Evolutionary conservation across 2,113 vertebrate species (phyloP).

Genomic region (Pholis gunnellus): DNA sequence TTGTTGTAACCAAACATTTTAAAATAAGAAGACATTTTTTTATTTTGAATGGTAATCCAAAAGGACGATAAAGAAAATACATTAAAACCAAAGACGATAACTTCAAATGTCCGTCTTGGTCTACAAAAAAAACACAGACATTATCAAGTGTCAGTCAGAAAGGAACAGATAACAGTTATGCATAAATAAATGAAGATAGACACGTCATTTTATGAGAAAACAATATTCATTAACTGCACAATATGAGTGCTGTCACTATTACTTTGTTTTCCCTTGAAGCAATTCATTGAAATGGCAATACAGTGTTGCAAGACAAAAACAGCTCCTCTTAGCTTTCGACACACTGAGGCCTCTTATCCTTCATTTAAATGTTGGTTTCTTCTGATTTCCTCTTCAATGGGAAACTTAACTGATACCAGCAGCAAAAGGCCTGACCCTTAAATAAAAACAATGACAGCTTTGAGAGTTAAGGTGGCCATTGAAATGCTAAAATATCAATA

Average conservation of each 20-base stretch:
- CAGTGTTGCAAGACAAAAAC: constrained; percentile 71
- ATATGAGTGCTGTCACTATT: constrained; percentile 44
- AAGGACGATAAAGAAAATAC: neutral
- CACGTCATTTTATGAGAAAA: constrained; percentile 20
- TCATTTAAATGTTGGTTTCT: constrained; percentile 82
- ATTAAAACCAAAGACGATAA: neutral
- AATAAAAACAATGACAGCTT: constrained; percentile 87
- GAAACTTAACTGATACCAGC: constrained; percentile 80
- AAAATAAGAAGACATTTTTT: neutral
- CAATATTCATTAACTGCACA: constrained; percentile 49
- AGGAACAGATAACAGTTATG: constrained; percentile 18
- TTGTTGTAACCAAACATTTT: constrained; percentile 3
- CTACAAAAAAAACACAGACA: neutral
- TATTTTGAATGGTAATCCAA: constrained; percentile 10
- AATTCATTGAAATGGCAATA: constrained; percentile 72
- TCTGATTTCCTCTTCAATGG: constrained; percentile 84
- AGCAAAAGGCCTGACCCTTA: constrained; percentile 75
- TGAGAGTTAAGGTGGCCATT: constrained; percentile 85
- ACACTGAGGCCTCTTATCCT: constrained; percentile 72
- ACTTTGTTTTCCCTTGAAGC: constrained; percentile 64
- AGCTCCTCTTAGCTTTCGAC: constrained; percentile 65
- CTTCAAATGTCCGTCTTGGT: constrained; percentile 5
- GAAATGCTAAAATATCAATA: constrained; percentile 85
- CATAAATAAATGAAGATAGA: constrained; percentile 17
- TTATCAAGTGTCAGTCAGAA: constrained; percentile 16